These are phyloP conservation scores for Cephonodes hylas DNA, from an alignment of 2,888 invertebrate genomes.

Conservation along the genomic window DNA sequence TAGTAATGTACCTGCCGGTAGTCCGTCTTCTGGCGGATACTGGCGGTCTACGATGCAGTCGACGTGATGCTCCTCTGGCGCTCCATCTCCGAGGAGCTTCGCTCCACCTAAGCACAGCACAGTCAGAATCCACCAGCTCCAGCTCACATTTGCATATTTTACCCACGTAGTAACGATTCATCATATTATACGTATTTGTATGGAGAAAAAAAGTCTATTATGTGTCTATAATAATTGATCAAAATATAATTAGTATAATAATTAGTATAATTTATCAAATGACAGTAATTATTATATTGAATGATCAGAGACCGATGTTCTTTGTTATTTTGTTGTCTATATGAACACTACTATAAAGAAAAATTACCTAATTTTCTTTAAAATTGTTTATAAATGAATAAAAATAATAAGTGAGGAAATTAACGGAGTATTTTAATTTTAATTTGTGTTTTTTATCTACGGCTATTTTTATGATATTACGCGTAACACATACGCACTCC, in stretches of 20 bases:
- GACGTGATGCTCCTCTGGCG: constrained; percentile 66
- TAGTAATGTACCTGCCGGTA: constrained; percentile 83
- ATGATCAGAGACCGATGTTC: too few species aligned
- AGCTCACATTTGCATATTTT: constrained; percentile 20
- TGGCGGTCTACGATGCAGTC: constrained; percentile 78
- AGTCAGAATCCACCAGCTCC: constrained; percentile 41
- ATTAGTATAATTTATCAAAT: too few species aligned
- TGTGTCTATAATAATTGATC: too few species aligned
- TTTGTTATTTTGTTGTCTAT: too few species aligned
- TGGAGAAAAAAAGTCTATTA: too few species aligned
- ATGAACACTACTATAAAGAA: too few species aligned
- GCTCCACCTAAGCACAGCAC: constrained; percentile 63
- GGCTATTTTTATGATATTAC: neutral
- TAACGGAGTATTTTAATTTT: neutral
- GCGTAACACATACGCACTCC: neutral
- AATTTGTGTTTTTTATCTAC: neutral
- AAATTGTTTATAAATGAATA: too few species aligned
- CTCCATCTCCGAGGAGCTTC: constrained; percentile 76
- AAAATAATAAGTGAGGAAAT: too few species aligned
- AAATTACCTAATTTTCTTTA: too few species aligned
- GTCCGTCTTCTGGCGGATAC: constrained; percentile 81
- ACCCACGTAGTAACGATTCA: neutral
- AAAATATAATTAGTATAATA: too few species aligned
- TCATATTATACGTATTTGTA: neutral
- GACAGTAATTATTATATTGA: too few species aligned